Evolutionary conservation across 2,888 invertebrate genomes (phyloP), one percentile per base, ranked within the genome.

Genomic region (Pterostichus niger): DNA sequence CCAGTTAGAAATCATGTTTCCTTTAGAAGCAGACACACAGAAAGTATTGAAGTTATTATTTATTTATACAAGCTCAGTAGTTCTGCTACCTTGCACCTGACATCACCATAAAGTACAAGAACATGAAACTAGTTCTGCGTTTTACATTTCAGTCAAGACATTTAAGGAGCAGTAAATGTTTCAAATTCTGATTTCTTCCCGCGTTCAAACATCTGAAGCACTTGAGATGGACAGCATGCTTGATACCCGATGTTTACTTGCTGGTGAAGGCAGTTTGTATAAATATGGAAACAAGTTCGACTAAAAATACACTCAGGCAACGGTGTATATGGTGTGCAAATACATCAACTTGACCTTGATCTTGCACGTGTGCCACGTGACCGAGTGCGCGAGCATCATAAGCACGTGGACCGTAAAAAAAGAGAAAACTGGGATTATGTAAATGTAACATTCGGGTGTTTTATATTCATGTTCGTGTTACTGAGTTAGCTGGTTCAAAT

Each of bases 311-410:
- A 10, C 35, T 7, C 40, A 35, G 35, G 33, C 6, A 13, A 52
- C n/a, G n/a, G n/a, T 52, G 52, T 52, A n/a, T 6, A 17, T 17
- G 9, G 56, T 17, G 24, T 56, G 17, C 56, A 56, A 17, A 56
- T 56, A 56, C 56, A 56, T 49, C 56, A 11, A 71, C 44, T 71
- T 71, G 68, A 71, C 68, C 68, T 71, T 71, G 68, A 71, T 71
- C 68, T 71, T 71, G 44, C 46, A 71, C 68, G 46, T 71, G 44
- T 9, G 10, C 44, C 44, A 71, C 68, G 68, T 71, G 68, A 71
- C 44, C 17, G 17, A 56, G 56, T 56, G 24, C 56, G 40, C 52
- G 64, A 13, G 64, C 59, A 17, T 61, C 61, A 24, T 64, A 31
- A 33, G 31, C 64, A 64, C 64, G 64, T 35, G 64, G 35, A 64